Evolutionary conservation across 2,888 invertebrate genomes (phyloP).

Genomic region (Hyalella azteca): DNA sequence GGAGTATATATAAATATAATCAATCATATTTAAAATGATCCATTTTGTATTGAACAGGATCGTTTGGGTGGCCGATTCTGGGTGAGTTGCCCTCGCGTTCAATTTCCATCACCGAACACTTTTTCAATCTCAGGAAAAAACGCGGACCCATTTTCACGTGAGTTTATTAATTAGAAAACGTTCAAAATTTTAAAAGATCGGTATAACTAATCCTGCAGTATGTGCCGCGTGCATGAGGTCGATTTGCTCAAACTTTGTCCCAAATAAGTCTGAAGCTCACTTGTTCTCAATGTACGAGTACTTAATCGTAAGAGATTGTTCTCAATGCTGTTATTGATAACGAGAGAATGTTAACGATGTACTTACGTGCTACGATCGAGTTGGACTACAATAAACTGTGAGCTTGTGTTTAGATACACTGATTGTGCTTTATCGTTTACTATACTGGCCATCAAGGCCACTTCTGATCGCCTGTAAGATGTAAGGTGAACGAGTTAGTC

Average conservation of each 20-base stretch:
- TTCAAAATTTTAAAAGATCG: not conserved
- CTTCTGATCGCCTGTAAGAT: not conserved
- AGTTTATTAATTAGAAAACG: not conserved
- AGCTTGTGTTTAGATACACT: no score
- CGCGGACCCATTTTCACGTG: not conserved
- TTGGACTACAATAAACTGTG: no score
- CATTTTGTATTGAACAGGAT: not conserved
- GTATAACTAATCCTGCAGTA: not conserved
- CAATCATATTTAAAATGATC: no score
- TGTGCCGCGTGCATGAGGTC: not conserved
- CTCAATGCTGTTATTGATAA: not conserved
- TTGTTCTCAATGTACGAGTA: not conserved
- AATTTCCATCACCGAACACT: not conserved
- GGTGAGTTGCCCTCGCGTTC: not conserved
- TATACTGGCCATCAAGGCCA: not conserved
- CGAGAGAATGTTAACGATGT: not conserved
- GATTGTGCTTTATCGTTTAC: no score
- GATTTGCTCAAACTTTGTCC: not conserved
- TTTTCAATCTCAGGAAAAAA: not conserved
- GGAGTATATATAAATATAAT: no score
- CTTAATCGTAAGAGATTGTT: not conserved
- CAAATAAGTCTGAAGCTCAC: not conserved
- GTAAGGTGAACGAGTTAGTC: no score
- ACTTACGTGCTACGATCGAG: no score
- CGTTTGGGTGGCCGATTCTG: constrained; percentile 1